A percentile compares a stretch with the other conserved stretches of the same genome.
These are phyloP conservation scores for Romanogobio albipinnatus DNA, from an alignment of 2,113 vertebrate genomes.

Conservation along the genomic window DNA sequence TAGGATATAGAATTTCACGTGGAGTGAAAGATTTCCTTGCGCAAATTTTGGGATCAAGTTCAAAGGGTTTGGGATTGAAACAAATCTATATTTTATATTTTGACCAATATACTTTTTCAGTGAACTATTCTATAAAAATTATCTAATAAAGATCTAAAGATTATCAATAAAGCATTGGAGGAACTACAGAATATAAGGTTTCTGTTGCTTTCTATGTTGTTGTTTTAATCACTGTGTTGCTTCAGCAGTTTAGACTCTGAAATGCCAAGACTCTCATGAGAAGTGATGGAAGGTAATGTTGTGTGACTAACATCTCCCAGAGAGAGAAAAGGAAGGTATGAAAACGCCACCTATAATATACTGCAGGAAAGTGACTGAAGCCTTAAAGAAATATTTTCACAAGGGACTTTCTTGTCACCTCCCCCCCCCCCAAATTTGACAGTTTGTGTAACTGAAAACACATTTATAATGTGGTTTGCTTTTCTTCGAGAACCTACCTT, in stretches of 20 bases:
- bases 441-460: background rate
- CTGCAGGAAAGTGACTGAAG: background rate
- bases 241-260: constrained; percentile 13
- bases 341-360: constrained; percentile 24
- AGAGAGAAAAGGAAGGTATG: background rate
- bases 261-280: constrained; percentile 35
- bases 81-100: too few relatives aligned
- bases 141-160: background rate
- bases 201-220: background rate
- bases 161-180: background rate
- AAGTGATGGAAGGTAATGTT: constrained; percentile 44
- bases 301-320: constrained; percentile 45
- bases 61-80: too few relatives aligned
- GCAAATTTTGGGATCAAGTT: too few relatives aligned
- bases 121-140: background rate
- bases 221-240: constrained; percentile 18
- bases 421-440: background rate
- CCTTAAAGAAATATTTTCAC: background rate
- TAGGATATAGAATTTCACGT: too few relatives aligned
- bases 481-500: background rate
- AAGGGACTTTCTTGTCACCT: background rate
- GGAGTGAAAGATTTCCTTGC: too few relatives aligned
- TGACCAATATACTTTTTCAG: background rate
- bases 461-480: constrained; percentile 6
- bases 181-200: background rate